Base-by-base conservation (phyloP, 2,888 invertebrate species). In the Dione vanillae region DNA sequence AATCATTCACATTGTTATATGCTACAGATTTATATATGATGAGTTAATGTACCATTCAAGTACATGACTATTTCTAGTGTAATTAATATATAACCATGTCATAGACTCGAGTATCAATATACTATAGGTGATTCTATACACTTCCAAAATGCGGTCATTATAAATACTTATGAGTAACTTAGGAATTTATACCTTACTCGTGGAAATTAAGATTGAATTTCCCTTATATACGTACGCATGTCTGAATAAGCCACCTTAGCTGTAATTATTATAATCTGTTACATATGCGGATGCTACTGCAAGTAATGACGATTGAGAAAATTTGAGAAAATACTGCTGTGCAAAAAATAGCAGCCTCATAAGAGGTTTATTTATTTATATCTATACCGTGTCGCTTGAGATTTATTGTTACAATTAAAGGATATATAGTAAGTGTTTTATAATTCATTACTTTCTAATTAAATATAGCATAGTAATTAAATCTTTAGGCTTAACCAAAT, bases 181-280 rank as follows among this genome's bases (percentile, higher is more conserved):
- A 75, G 70, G 59, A 82, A 77, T 77, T 70, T 78, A 65, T 56
- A 76, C 76, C 73, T 75, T 79, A 80, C 66, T 8, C 12, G 7
- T 9, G 45, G 12, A 56, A 20, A 52, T 70, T 78, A 78, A 75
- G 75, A 76, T 75, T 62, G 70, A 56, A 71, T 77, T 78, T 78
- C 20, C 68, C 75, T 76, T 65, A 43, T 66, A 35, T 58, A 37
- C 56, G 67, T 61, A 74, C 74, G 74, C 70, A 79, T 76, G 75
- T 77, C 77, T 78, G 76, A 71, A 74, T 75, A 80, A 79, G 78
- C 80, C 81, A 82, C 81, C 80, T 82, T 83, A 81, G 82, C 80
- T 80, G 82, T 85, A 85, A 86, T 87, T 85, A 85, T 83, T 83
- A 83, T 86, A 83, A 85, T 85, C 82, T 80, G 80, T 82, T 81